Base-by-base conservation (phyloP, 2,888 invertebrate species). In the Diadromus collaris region DNA sequence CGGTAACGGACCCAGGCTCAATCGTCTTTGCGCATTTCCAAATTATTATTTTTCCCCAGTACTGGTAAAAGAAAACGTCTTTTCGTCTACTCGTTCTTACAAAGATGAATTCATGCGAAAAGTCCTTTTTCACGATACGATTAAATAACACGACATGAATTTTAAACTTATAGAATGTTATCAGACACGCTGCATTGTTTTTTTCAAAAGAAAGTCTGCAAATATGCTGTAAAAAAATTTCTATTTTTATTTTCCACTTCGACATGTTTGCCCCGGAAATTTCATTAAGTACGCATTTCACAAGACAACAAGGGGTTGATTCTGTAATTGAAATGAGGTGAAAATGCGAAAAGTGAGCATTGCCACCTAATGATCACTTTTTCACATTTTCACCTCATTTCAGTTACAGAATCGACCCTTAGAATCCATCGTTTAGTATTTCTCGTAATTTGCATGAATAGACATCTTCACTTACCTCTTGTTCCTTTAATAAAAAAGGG, bases 281-380 rank as follows among this genome's bases (percentile, higher is more conserved):
- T 67, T 54, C 67, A 54, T 54, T 67, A 67, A 54, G 19, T 51
- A 51, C 67, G 54, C 67, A 67, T 67, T 67, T 67, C 54, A 67
- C 10, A 67, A 67, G 34, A 67, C 54, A 67, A 67, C 54, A 67
- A 29, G 29, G 29, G 29, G 29, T 29, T 29, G 29, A 29, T 29
- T 29, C 29, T 29, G 29, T 29, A 29, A 29, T 29, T 29, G 29
- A 29, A 29, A 29, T 29, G 29, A 29, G 29, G 29, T 29, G 29
- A 29, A 29, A 29, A 29, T 29, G 29, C 29, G 29, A 29, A 29
- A 29, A 29, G 29, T 29, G 29, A 29, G 29, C 29, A 29, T 29
- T 29, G 29, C 29, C 29, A 29, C 29, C 29, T 29, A 29, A 29
- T 29, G 29, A 29, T 29, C 29, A 29, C 29, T 29, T 29, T 29